phyloP scores from a whole-genome alignment of 1,140 invertebrate species.

The Penaeus indicus region DNA sequence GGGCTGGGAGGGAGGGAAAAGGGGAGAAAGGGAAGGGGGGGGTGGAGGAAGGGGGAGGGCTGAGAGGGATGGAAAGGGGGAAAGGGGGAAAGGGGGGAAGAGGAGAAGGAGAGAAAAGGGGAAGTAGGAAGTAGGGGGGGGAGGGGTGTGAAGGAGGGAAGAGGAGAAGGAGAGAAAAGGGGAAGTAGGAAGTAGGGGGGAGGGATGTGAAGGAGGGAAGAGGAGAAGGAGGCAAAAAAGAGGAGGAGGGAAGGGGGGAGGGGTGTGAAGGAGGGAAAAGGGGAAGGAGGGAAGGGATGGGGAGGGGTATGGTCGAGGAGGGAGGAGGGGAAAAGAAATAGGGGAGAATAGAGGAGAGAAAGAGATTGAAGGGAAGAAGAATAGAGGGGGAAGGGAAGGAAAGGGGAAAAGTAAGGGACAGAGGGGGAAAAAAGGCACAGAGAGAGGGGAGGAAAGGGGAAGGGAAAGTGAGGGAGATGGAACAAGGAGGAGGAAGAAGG shows the following conservation, averaged over 20 bases:
- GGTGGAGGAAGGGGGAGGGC: neutral
- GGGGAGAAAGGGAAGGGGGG: neutral
- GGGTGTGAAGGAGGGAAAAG: neutral
- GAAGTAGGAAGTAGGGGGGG: neutral
- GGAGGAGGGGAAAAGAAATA: neutral
- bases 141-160: neutral
- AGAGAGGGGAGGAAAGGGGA: neutral
- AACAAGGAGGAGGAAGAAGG: neutral
- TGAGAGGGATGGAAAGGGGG: neutral
- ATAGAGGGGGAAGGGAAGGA: neutral
- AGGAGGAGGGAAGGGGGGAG: too few species aligned
- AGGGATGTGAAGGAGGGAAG: neutral
- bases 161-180: neutral
- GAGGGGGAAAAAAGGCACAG: neutral
- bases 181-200: neutral
- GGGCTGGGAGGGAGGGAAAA: neutral
- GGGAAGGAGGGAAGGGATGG: neutral
- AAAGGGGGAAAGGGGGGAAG: too few species aligned
- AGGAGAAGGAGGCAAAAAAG: neutral
- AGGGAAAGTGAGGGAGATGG: neutral
- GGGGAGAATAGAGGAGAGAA: neutral
- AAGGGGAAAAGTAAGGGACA: neutral
- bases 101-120: too few species aligned
- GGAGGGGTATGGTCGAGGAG: neutral
- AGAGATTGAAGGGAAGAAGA: neutral